These are phyloP conservation scores for Leptobrachium ailaonicum DNA, from an alignment of 2,113 vertebrate genomes.

Conservation along the genomic window DNA sequence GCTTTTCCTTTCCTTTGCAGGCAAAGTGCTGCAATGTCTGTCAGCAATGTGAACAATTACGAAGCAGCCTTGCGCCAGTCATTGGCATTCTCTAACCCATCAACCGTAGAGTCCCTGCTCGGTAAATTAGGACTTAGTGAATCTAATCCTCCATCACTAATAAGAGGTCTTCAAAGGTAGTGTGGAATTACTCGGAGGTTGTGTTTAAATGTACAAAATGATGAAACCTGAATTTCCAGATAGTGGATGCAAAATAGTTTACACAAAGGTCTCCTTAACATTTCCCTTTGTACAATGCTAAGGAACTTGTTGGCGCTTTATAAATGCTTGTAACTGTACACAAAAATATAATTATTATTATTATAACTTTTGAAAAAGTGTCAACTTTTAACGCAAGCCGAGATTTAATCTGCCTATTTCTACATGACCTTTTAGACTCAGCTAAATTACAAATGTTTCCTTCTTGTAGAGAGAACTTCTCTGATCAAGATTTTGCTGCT, in stretches of 20 bases:
- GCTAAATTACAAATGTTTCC: background rate
- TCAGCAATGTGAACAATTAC: constrained; percentile 76
- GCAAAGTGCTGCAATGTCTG: constrained; percentile 74
- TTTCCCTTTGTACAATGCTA: too few relatives aligned
- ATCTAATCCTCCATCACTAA: constrained; percentile 86
- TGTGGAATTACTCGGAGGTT: background rate
- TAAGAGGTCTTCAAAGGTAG: constrained; percentile 95
- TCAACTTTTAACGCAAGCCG: too few relatives aligned
- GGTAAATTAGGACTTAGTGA: constrained; percentile 88
- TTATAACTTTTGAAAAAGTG: too few relatives aligned
- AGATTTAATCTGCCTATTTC: too few relatives aligned
- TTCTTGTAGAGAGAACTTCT: constrained; percentile 82
- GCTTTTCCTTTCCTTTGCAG: constrained; percentile 60
- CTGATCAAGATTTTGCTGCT: constrained; percentile 87
- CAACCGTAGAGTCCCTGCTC: constrained; percentile 87
- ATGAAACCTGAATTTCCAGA: too few relatives aligned
- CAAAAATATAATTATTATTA: too few relatives aligned
- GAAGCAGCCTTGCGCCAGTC: constrained; percentile 80
- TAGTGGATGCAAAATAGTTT: too few relatives aligned
- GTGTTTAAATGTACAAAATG: too few relatives aligned
- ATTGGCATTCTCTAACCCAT: constrained; percentile 90
- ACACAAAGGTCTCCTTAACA: too few relatives aligned
- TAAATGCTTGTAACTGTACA: too few relatives aligned
- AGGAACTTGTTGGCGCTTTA: too few relatives aligned
- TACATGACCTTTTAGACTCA: too few relatives aligned